A percentile compares a stretch with the other conserved stretches of the same genome.
phyloP scores from a whole-genome alignment of 2,888 invertebrate species.

The Watsonalla binaria region DNA sequence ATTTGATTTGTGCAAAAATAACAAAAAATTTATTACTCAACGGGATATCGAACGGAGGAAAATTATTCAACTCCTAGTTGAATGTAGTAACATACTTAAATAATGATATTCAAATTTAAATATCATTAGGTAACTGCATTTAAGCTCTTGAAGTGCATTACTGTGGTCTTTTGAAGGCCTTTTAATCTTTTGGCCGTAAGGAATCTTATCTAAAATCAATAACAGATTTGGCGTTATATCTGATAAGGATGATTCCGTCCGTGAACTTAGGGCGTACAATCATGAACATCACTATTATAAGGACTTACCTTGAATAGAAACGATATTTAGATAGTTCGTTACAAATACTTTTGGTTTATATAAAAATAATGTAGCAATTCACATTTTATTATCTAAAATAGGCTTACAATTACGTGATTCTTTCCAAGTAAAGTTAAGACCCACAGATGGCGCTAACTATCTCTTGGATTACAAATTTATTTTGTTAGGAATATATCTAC shows the following conservation, averaged over 20 bases:
- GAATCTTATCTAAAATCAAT: neutral
- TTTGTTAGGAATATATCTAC: too few relatives aligned
- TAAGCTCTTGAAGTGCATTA: too few relatives aligned
- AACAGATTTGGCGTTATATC: neutral
- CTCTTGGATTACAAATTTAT: too few relatives aligned
- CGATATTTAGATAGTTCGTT: constrained; percentile 11
- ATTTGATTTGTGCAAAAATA: too few relatives aligned
- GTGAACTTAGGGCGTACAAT: constrained; percentile 1
- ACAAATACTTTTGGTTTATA: constrained; percentile 50
- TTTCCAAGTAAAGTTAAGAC: neutral
- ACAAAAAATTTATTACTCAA: too few relatives aligned
- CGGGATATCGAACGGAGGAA: too few relatives aligned
- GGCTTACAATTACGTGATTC: neutral
- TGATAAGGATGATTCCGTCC: neutral
- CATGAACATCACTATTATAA: too few relatives aligned
- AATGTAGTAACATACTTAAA: too few relatives aligned
- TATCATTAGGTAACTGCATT: too few relatives aligned
- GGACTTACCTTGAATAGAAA: constrained; percentile 1
- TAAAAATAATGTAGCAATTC: constrained; percentile 51
- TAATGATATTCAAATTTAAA: too few relatives aligned
- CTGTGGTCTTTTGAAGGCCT: too few relatives aligned
- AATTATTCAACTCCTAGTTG: too few relatives aligned
- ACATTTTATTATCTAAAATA: constrained; percentile 21
- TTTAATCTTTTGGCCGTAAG: neutral
- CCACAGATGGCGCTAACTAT: neutral